Conservation (phyloP, 2,888 invertebrate species). For the Eilema griseolum region DNA sequence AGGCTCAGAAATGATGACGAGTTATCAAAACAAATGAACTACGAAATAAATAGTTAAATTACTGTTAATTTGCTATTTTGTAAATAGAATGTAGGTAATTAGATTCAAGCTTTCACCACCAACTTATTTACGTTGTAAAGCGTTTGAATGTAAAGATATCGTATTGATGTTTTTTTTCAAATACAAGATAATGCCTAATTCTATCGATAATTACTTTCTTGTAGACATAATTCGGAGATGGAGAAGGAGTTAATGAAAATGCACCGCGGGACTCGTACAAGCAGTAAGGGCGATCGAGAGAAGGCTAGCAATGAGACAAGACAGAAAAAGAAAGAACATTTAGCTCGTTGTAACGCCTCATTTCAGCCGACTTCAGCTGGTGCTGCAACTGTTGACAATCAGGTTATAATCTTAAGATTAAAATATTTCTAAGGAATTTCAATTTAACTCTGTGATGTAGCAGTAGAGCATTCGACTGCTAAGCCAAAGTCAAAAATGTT, state of each 20-base stretch:
- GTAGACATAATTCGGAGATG: constrained; percentile 94
- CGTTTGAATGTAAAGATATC: background rate
- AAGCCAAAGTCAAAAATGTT: too few relatives aligned
- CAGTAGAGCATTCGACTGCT: too few relatives aligned
- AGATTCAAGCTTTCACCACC: too few relatives aligned
- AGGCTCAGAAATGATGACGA: too few relatives aligned
- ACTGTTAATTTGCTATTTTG: too few relatives aligned
- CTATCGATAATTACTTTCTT: background rate
- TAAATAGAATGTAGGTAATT: too few relatives aligned
- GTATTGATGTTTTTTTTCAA: background rate
- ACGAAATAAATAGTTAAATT: too few relatives aligned
- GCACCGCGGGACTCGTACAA: constrained; percentile 88
- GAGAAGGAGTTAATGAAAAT: constrained; percentile 92
- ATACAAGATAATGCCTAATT: background rate
- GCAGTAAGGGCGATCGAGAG: constrained; percentile 62
- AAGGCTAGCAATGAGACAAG: constrained; percentile 63
- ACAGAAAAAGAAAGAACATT: constrained; percentile 80
- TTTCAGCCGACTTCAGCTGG: constrained; percentile 65
- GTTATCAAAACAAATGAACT: too few relatives aligned
- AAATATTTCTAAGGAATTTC: too few relatives aligned
- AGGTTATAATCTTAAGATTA: constrained; percentile 35
- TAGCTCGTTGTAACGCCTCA: constrained; percentile 74
- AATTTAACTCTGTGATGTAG: too few relatives aligned
- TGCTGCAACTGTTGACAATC: constrained; percentile 18
- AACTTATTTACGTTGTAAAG: too few relatives aligned